These are phyloP conservation scores for Uromys caudimaculatus DNA, from an alignment of 2,797 vertebrate genomes.

Conservation along the genomic window DNA sequence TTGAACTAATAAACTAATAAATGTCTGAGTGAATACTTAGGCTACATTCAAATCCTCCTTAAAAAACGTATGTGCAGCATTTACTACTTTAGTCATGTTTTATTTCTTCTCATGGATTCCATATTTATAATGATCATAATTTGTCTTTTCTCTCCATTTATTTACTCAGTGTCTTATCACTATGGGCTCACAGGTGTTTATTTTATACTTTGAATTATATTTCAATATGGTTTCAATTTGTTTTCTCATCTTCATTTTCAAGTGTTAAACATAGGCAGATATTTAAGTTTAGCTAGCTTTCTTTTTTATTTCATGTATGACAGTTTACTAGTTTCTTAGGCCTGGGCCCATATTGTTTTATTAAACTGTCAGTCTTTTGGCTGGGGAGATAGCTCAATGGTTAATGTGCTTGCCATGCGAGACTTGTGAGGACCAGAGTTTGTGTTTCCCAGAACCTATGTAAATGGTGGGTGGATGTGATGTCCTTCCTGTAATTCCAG, in stretches of 20 bases:
- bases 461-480: not conserved
- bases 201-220: conserved; percentile 44
- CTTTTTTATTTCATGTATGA: conserved; percentile 10
- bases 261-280: conserved; percentile 26
- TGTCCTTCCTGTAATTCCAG: not conserved
- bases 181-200: not conserved
- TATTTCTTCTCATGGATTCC: conserved; percentile 12
- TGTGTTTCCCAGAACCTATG: not conserved
- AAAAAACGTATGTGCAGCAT: not conserved
- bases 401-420: not conserved
- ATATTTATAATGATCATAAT: conserved; percentile 21
- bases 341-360: not conserved
- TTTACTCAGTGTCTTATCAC: conserved; percentile 16
- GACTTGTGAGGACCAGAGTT: not conserved
- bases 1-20: conserved; percentile 27
- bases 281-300: conserved; percentile 44
- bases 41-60: not conserved
- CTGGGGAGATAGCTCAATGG: not conserved
- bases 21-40: not conserved
- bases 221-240: not conserved
- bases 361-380: not conserved
- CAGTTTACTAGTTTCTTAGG: not conserved
- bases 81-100: not conserved
- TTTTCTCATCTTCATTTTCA: conserved; percentile 34
- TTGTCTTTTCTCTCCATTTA: conserved; percentile 10